Percentiles rank a stretch among this genome's conserved stretches.
Evolutionary conservation across 2,888 invertebrate genomes (phyloP).

Genomic region (Coremacera marginata): DNA sequence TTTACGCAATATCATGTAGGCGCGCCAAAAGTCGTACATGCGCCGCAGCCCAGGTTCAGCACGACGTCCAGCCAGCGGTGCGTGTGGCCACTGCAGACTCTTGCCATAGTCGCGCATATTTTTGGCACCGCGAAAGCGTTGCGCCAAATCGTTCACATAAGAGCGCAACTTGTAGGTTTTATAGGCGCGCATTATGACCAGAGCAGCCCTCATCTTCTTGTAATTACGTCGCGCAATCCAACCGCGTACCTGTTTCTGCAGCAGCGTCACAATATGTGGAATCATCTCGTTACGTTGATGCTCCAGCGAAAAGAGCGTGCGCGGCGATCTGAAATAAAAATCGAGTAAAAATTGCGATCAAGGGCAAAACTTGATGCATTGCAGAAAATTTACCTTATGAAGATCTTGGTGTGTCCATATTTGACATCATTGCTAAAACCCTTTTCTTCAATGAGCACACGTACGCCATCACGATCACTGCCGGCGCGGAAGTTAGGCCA

Average conservation of each 20-base stretch:
- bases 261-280: conserved; percentile 89
- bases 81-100: conserved; percentile 83
- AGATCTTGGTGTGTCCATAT: conserved; percentile 95
- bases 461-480: conserved; percentile 84
- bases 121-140: conserved; percentile 76
- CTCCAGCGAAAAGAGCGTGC: conserved; percentile 91
- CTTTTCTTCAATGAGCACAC: conserved; percentile 85
- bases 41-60: conserved; percentile 74
- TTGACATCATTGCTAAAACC: conserved; percentile 86
- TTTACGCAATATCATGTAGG: conserved; percentile 84
- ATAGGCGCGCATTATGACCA: conserved; percentile 85
- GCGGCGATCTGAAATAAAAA: conserved; percentile 91
- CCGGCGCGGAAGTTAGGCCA: conserved; percentile 95
- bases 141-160: conserved; percentile 77
- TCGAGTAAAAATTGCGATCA: not conserved
- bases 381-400: conserved; percentile 76
- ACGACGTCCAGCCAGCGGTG: conserved; percentile 77
- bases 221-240: conserved; percentile 82
- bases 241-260: conserved; percentile 97
- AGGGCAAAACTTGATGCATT: too few relatives aligned
- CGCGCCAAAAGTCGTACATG: conserved; percentile 87
- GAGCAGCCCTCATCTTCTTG: conserved; percentile 87
- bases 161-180: conserved; percentile 78
- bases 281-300: conserved; percentile 87
- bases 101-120: conserved; percentile 82